These are phyloP conservation scores for Vanessa cardui DNA, from an alignment of 2,888 invertebrate genomes.

Conservation along the genomic window DNA sequence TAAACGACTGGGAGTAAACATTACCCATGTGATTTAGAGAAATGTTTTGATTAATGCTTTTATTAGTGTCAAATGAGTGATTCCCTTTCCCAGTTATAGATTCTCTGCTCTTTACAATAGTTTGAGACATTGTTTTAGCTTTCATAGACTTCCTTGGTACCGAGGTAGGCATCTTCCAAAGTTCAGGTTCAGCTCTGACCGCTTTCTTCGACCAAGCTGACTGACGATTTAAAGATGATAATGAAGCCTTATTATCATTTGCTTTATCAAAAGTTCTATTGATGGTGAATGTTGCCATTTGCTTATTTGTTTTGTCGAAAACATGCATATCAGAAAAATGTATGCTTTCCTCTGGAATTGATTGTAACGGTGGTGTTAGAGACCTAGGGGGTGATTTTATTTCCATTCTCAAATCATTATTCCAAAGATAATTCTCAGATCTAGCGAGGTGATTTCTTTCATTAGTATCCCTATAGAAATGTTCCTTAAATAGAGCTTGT, in stretches of 20 bases:
- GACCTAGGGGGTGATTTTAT: conserved; percentile 67
- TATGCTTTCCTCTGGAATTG: conserved; percentile 77
- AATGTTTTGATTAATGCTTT: conserved; percentile 71
- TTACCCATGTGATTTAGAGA: conserved; percentile 66
- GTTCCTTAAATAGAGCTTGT: conserved; percentile 70
- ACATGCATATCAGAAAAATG: conserved; percentile 64
- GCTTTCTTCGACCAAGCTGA: conserved; percentile 72
- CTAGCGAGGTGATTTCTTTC: conserved; percentile 52
- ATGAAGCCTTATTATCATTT: conserved; percentile 47
- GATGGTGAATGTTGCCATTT: conserved; percentile 68
- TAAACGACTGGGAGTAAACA: conserved; percentile 76
- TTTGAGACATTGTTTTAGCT: conserved; percentile 45
- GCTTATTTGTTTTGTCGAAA: conserved; percentile 60
- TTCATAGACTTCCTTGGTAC: conserved; percentile 57
- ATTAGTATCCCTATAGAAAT: conserved; percentile 54
- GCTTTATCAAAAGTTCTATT: conserved; percentile 72
- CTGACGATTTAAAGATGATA: conserved; percentile 48
- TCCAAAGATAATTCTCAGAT: conserved; percentile 68
- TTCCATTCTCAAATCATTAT: conserved; percentile 56
- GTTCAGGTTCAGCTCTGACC: conserved; percentile 62
- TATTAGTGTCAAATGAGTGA: conserved; percentile 62
- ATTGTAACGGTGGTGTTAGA: conserved; percentile 68
- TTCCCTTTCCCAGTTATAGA: conserved; percentile 52
- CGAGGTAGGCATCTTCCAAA: conserved; percentile 68
- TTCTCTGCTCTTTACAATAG: conserved; percentile 50